phyloP scores from a whole-genome alignment of 2,113 vertebrate species.

The Capricornis sumatraensis region DNA sequence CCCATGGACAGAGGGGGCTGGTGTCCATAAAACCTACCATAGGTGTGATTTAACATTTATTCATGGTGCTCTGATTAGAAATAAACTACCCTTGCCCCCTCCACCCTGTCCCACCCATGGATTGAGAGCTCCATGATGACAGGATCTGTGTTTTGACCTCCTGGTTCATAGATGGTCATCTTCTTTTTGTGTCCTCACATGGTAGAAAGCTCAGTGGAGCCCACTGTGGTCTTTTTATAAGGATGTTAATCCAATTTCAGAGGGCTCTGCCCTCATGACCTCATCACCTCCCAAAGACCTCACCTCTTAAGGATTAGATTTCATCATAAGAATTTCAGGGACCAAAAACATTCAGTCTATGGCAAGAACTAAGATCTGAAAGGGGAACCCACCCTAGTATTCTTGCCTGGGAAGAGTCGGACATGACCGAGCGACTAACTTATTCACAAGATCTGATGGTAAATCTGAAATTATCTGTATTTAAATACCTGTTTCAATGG shows the following conservation, averaged over 20 bases:
- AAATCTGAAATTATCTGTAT: not conserved
- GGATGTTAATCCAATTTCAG: not conserved
- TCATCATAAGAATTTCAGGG: not conserved
- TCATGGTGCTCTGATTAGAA: not conserved
- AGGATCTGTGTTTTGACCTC: not conserved
- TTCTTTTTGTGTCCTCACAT: not conserved
- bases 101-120: fast-evolving
- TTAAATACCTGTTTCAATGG: not conserved
- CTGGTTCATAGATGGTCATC: not conserved
- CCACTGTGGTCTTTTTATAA: not conserved
- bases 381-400: not conserved
- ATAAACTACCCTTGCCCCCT: not conserved
- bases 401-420: not conserved
- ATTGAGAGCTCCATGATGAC: not conserved
- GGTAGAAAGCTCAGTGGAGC: not conserved
- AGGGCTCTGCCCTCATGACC: not conserved
- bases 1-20: too few species aligned
- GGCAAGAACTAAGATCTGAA: not conserved
- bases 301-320: not conserved
- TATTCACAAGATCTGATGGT: not conserved
- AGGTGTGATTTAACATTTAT: not conserved
- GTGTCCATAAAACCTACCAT: not conserved
- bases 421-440: not conserved
- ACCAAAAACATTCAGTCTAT: not conserved
- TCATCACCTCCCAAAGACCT: not conserved